Conservation (phyloP, 2,113 vertebrate species). For the Onychorhynchus coronatus region DNA sequence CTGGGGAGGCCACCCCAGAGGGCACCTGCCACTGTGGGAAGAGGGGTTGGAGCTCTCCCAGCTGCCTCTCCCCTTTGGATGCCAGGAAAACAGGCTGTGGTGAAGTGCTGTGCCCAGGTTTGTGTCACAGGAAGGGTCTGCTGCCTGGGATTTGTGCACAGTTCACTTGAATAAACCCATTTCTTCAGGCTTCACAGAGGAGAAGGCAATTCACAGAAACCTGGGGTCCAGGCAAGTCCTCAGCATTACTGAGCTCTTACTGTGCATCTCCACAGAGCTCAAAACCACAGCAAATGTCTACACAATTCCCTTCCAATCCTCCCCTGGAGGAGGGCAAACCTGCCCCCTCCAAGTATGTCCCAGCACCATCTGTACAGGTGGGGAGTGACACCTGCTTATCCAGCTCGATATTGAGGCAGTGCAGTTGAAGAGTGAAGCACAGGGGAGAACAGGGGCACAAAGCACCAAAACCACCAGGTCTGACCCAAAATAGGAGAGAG, state of each 20-base stretch:
- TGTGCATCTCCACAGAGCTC: background rate
- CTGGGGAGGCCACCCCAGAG: background rate
- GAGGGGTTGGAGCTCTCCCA: background rate
- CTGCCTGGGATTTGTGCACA: background rate
- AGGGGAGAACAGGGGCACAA: background rate
- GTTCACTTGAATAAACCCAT: background rate
- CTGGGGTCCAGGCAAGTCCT: background rate
- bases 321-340: background rate
- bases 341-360: background rate
- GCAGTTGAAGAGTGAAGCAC: background rate
- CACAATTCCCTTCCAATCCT: background rate
- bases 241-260: background rate
- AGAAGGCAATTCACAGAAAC: background rate
- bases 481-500: background rate
- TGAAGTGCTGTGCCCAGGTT: background rate
- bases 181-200: background rate
- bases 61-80: background rate
- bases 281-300: background rate
- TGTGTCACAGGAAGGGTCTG: background rate
- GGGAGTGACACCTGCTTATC: background rate
- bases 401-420: background rate
- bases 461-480: accelerated
- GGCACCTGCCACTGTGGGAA: background rate
- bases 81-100: background rate
- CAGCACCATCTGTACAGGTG: background rate